phyloP scores from a whole-genome alignment of 1,140 invertebrate genomes.

The Bombus haemorrhoidalis region DNA sequence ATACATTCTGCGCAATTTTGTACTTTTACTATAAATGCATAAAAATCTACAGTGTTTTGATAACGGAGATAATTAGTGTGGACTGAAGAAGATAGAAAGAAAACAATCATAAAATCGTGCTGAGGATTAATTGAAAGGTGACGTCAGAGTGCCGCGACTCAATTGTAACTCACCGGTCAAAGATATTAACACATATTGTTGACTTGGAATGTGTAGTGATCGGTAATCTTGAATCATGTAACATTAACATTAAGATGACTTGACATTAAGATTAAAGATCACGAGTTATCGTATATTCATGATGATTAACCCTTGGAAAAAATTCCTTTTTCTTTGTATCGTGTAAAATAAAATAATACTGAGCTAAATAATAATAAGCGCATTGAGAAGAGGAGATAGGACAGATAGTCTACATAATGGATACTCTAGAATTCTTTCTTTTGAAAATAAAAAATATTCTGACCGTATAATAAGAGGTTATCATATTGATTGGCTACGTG shows the following conservation, averaged over 20 bases:
- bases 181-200: constrained; percentile 2
- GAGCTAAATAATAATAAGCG: not conserved
- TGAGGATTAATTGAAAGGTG: constrained; percentile 1
- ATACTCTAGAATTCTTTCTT: constrained; percentile 3
- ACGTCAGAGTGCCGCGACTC: not conserved
- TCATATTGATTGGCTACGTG: not conserved
- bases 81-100: not conserved
- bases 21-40: too few species aligned
- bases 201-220: too few species aligned
- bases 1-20: too few species aligned
- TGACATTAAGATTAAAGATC: not conserved
- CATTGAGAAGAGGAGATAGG: not conserved
- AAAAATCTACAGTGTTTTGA: not conserved
- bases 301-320: not conserved
- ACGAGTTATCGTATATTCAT: not conserved
- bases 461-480: not conserved
- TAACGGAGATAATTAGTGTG: not conserved
- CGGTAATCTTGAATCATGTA: not conserved
- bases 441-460: not conserved
- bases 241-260: not conserved
- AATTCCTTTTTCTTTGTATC: not conserved
- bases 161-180: not conserved
- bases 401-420: not conserved
- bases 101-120: not conserved
- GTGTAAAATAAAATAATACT: not conserved